Percentiles rank a stretch among this genome's conserved stretches.
phyloP scores from a whole-genome alignment of 2,888 invertebrate species.

The Sesamia inferens region DNA sequence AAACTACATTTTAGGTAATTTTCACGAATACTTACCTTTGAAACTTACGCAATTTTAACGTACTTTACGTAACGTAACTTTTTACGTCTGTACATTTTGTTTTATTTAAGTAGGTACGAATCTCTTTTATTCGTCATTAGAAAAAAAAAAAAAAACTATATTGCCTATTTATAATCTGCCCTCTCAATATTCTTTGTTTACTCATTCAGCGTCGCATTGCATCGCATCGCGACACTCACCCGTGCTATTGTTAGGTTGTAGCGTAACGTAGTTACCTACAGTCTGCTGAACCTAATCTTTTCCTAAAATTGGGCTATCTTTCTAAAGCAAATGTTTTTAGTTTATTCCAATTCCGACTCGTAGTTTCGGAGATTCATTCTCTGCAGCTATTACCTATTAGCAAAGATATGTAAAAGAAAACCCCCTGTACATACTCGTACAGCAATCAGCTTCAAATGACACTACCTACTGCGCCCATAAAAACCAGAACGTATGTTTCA shows the following conservation, averaged over 20 bases:
- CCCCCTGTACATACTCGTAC: slow-evolving; percentile 44
- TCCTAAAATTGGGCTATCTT: no score
- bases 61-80: no score
- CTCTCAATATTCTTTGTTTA: background rate
- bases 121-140: background rate
- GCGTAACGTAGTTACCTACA: background rate
- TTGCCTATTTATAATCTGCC: background rate
- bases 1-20: background rate
- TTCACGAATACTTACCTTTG: background rate
- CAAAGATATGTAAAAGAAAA: no score
- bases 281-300: no score
- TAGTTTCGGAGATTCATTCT: no score
- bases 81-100: no score
- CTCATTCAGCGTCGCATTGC: background rate
- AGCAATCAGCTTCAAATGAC: slow-evolving; percentile 64
- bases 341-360: no score
- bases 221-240: background rate
- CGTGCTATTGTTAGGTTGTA: background rate
- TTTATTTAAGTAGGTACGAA: background rate
- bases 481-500: slow-evolving; percentile 77
- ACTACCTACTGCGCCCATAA: slow-evolving; percentile 59
- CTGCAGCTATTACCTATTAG: no score
- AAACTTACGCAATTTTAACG: no score
- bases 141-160: no score
- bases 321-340: no score